Percentiles rank a stretch among this genome's conserved stretches.
Evolutionary conservation across 2,888 invertebrate genomes (phyloP).

Genomic region (Fabriciana adippe): DNA sequence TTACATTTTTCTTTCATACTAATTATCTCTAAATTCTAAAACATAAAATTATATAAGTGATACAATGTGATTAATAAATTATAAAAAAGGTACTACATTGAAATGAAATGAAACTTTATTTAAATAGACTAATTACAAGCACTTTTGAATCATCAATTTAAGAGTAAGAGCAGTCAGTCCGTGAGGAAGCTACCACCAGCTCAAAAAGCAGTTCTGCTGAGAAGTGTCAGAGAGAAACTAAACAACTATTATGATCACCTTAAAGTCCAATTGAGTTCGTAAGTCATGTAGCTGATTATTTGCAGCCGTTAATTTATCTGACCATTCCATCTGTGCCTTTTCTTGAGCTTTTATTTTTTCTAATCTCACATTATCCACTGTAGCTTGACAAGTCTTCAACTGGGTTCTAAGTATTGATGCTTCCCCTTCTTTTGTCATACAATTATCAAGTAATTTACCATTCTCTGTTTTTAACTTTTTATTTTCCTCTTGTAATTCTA

Average conservation of each 20-base stretch:
- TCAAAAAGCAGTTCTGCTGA: no score
- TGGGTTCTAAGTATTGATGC: slow-evolving; percentile 80
- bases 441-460: slow-evolving; percentile 72
- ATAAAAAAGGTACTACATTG: neutral
- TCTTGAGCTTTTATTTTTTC: slow-evolving; percentile 73
- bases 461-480: slow-evolving; percentile 70
- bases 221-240: no score
- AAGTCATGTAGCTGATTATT: slow-evolving; percentile 71
- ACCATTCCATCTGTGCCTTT: slow-evolving; percentile 77
- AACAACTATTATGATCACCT: slow-evolving; percentile 55
- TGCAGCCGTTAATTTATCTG: slow-evolving; percentile 65
- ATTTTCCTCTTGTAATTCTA: slow-evolving; percentile 70
- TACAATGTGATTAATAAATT: neutral
- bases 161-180: no score
- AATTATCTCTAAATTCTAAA: slow-evolving; percentile 82
- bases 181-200: no score
- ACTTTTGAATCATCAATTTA: no score
- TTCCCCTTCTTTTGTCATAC: slow-evolving; percentile 82
- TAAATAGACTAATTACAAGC: no score
- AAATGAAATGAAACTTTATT: no score
- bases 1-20: slow-evolving; percentile 80
- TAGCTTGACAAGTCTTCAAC: slow-evolving; percentile 70
- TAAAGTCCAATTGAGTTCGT: slow-evolving; percentile 81
- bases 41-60: slow-evolving; percentile 31
- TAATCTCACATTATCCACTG: slow-evolving; percentile 69